Evolutionary conservation across 2,113 vertebrate genomes (phyloP).

Genomic region (Opisthocomus hoazin): DNA sequence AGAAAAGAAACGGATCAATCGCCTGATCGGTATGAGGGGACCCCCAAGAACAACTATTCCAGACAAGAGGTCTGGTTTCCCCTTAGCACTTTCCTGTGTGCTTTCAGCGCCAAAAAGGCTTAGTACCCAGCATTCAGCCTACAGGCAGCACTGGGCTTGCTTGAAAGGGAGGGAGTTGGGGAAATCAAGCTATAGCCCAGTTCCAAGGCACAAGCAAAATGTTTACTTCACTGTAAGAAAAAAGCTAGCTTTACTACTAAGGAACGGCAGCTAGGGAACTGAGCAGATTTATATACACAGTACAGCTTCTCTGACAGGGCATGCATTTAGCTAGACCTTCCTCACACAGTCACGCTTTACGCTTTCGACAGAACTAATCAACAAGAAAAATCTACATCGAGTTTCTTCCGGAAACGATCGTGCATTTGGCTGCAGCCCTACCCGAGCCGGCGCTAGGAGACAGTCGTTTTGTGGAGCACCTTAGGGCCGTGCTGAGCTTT

Average conservation of each 20-base stretch:
- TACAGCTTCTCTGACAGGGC: slow-evolving; percentile 43
- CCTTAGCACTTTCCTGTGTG: slow-evolving; percentile 43
- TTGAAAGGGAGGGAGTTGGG: background rate
- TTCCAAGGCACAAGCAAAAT: slow-evolving; percentile 62
- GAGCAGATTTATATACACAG: background rate
- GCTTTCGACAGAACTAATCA: background rate
- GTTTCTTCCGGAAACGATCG: background rate
- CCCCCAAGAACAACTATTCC: background rate
- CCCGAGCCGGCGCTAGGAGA: background rate
- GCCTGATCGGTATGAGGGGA: slow-evolving; percentile 12
- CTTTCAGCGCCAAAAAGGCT: slow-evolving; percentile 43
- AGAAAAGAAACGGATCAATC: slow-evolving; percentile 32
- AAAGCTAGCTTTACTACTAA: background rate
- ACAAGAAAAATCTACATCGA: background rate
- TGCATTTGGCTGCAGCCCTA: background rate
- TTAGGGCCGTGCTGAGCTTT: background rate
- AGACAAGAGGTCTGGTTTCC: slow-evolving; percentile 36
- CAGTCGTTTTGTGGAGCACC: background rate
- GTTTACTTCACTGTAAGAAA: slow-evolving; percentile 6
- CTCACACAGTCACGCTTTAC: background rate
- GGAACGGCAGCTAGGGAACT: slow-evolving; percentile 6
- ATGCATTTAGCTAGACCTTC: slow-evolving; percentile 34
- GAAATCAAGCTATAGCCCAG: slow-evolving; percentile 44
- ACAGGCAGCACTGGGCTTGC: slow-evolving; percentile 15
- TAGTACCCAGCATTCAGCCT: slow-evolving; percentile 16